These are phyloP conservation scores for Xestia sexstrigata DNA, from an alignment of 2,888 invertebrate species.

Conservation along the genomic window DNA sequence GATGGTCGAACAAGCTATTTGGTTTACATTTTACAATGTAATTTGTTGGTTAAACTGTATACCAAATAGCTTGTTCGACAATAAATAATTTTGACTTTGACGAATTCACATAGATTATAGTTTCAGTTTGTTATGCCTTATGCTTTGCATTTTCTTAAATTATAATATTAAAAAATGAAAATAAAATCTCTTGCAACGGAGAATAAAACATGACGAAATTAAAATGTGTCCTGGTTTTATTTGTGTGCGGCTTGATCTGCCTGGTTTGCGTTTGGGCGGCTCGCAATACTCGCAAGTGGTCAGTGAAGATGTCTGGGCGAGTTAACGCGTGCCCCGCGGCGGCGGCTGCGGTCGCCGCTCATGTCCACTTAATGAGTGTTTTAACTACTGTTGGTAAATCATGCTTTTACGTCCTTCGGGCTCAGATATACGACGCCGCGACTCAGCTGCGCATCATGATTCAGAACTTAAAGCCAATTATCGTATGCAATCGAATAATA, in stretches of 20 bases:
- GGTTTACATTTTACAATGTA: too few relatives aligned
- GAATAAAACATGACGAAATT: conserved; percentile 38
- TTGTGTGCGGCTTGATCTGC: conserved; percentile 42
- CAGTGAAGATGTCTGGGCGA: conserved; percentile 81
- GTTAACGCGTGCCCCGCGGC: conserved; percentile 80
- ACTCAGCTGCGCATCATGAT: conserved; percentile 70
- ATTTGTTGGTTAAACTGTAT: too few relatives aligned
- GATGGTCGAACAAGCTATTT: too few relatives aligned
- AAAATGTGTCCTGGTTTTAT: conserved; percentile 49
- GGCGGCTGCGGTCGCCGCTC: conserved; percentile 75
- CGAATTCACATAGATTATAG: not conserved
- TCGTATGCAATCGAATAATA: conserved; percentile 47
- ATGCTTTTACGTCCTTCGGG: conserved; percentile 76
- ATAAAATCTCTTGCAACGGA: conserved; percentile 21
- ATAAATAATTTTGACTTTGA: not conserved
- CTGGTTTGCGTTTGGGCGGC: conserved; percentile 56
- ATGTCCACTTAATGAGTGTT: conserved; percentile 85
- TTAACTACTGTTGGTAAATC: conserved; percentile 88
- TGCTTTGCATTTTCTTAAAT: not conserved
- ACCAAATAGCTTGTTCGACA: too few relatives aligned
- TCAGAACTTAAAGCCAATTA: conserved; percentile 57
- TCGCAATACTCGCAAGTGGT: conserved; percentile 35
- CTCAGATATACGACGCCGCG: conserved; percentile 68
- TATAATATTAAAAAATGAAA: not conserved
- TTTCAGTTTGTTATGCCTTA: not conserved